These are phyloP conservation scores for Ceramica pisi DNA, from an alignment of 2,888 invertebrate species.

Conservation along the genomic window DNA sequence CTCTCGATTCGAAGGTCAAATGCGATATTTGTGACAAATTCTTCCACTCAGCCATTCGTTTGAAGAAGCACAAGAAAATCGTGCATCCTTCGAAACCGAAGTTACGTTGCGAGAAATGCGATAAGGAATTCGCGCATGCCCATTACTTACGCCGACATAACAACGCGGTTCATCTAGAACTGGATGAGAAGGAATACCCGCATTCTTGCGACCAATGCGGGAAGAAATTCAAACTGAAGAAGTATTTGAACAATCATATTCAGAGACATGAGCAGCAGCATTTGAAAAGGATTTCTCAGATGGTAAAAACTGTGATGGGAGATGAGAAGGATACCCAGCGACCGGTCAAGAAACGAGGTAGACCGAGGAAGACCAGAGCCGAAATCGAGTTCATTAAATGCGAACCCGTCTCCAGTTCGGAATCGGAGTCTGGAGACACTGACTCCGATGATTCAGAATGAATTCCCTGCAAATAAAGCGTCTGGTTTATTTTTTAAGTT, in stretches of 20 bases:
- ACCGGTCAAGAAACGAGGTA: conserved; percentile 68
- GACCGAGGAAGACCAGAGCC: conserved; percentile 73
- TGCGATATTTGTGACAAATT: conserved; percentile 87
- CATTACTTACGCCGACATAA: conserved; percentile 84
- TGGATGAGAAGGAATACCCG: conserved; percentile 82
- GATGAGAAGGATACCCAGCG: conserved; percentile 72
- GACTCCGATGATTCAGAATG: conserved; percentile 66
- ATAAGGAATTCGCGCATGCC: conserved; percentile 86
- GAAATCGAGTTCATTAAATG: conserved; percentile 88
- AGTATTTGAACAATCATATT: conserved; percentile 85
- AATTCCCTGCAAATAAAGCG: conserved; percentile 6
- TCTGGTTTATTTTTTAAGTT: conserved; percentile 25
- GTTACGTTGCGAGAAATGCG: conserved; percentile 83
- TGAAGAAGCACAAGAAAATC: conserved; percentile 87
- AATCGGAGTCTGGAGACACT: conserved; percentile 76
- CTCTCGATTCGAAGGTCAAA: conserved; percentile 83
- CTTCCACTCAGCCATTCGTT: conserved; percentile 84
- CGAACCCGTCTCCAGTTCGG: conserved; percentile 84
- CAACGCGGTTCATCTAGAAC: conserved; percentile 84
- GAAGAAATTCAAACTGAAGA: conserved; percentile 86
- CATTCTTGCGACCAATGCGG: conserved; percentile 86
- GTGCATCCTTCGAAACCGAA: conserved; percentile 86
- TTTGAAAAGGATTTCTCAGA: conserved; percentile 84
- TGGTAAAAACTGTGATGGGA: conserved; percentile 86
- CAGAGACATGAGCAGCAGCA: conserved; percentile 87